phyloP scores from a whole-genome alignment of 2,797 vertebrate species.

The Dendrocincla tyrannina region DNA sequence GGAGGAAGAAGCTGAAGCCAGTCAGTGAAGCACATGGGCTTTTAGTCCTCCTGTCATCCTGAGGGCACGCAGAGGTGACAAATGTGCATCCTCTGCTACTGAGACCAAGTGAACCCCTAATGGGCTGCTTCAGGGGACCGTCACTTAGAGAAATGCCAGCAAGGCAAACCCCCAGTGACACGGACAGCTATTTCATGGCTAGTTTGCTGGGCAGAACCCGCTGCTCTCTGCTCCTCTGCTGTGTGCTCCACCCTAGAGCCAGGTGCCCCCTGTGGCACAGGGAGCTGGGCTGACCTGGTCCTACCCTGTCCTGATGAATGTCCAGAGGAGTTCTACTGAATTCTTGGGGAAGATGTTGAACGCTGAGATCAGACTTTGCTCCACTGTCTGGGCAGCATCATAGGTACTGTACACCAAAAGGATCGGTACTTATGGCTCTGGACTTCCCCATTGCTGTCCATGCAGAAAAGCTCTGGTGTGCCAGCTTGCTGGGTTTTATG shows the following conservation, averaged over 20 bases:
- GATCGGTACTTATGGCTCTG: fast-evolving
- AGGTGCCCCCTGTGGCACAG: fast-evolving
- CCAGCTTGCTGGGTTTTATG: neutral
- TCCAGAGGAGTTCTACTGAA: neutral
- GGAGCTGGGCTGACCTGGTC: neutral
- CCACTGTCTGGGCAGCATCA: fast-evolving
- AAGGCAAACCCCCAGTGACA: neutral
- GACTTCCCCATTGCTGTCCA: fast-evolving
- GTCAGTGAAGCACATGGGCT: neutral
- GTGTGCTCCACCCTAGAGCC: neutral
- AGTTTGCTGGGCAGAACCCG: neutral
- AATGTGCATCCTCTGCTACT: neutral
- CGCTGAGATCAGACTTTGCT: neutral
- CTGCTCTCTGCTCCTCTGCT: neutral
- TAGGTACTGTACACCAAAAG: neutral
- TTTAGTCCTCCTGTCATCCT: neutral
- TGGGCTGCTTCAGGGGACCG: neutral
- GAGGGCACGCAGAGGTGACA: neutral
- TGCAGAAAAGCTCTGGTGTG: neutral
- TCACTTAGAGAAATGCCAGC: neutral
- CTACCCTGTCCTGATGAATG: neutral
- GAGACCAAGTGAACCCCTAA: neutral
- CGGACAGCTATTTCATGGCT: neutral
- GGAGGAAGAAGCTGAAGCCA: neutral
- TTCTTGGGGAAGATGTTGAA: fast-evolving